Base-by-base conservation (phyloP, 2,797 vertebrate species). In the Rhyacichthys aspro region DNA sequence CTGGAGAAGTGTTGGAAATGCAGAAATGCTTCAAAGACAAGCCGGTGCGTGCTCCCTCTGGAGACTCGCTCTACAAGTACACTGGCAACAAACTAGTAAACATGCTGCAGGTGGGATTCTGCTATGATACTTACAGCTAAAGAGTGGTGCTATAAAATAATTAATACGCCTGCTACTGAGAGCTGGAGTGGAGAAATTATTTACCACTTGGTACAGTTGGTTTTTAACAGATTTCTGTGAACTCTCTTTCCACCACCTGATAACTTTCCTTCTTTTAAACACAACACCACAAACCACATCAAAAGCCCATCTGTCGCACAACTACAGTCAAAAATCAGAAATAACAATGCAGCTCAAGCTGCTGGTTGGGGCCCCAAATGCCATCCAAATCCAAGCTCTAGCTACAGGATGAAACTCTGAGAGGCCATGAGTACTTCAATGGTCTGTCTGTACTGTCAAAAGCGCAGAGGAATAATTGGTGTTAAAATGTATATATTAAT, bases 1-100 rank as follows among this genome's bases (percentile, higher is more conserved):
- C 46, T 2, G 37, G 64, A 64, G 68, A 57, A 61, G 23, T 53
- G 59, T 62, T 60, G n/a, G n/a, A n/a, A n/a, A n/a, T n/a, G n/a
- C n/a, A 52, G 49, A 56, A 77, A 72, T 8, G 23, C 17, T 15
- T 52, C 39, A 56, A 23, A 59, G 69, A 73, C 81, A 77, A 82
- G 81, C 65, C 33, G 0, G 3, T 44, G 64, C 76, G 7, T 23
- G 72, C 48, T 61, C 34, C 63, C 64, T 45, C 43, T 42, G 28
- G 59, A 72, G 56, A 54, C 14, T 8, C 50, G 38, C 37, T 48
- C 17, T 7, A 8, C 73, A 54, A 38, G 46, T 42, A 55, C 38
- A 55, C 14, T n/a, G 38, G 48, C 58, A 67, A 57, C 64, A 52
- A 14, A 32, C 0, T 28, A 37, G 57, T 55, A 73, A 71, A 65